Evolutionary conservation across 2,113 vertebrate species (phyloP).

Genomic region (Tinamus guttatus): DNA sequence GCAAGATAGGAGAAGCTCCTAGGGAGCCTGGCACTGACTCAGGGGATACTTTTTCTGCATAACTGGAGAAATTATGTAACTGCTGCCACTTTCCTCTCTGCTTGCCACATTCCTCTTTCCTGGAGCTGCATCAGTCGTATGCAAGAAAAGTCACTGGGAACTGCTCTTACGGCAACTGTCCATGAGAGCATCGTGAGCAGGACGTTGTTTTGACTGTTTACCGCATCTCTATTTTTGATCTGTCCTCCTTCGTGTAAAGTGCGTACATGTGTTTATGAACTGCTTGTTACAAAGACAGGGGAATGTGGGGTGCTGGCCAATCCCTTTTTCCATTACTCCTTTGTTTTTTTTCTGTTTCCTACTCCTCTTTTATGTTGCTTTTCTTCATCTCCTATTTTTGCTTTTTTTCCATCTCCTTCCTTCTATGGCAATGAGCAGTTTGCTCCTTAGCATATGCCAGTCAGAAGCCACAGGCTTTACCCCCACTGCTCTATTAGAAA

Average conservation of each 20-base stretch:
- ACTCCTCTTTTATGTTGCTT: not conserved
- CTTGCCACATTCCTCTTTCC: not conserved
- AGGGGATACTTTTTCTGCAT: not conserved
- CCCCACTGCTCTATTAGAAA: not conserved
- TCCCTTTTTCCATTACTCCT: not conserved
- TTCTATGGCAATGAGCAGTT: not conserved
- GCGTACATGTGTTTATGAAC: not conserved
- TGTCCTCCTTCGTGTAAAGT: not conserved
- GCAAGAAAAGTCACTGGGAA: not conserved
- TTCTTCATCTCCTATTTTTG: not conserved
- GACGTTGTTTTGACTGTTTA: not conserved
- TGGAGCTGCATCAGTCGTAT: not conserved
- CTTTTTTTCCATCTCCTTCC: not conserved
- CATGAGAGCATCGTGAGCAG: not conserved
- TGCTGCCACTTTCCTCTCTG: not conserved
- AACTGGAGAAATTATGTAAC: not conserved
- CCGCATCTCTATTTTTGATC: not conserved
- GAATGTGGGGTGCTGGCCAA: not conserved
- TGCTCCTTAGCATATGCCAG: not conserved
- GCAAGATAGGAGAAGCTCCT: not conserved
- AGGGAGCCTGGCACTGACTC: not conserved
- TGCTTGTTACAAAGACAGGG: constrained; percentile 4
- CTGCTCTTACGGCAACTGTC: not conserved
- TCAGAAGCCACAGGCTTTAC: not conserved
- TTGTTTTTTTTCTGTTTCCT: not conserved